Evolutionary conservation across 92 coral and sea anemone species (phyloP), one percentile per base, ranked within the genome.

Genomic region (Zoanthus sansibaricus): DNA sequence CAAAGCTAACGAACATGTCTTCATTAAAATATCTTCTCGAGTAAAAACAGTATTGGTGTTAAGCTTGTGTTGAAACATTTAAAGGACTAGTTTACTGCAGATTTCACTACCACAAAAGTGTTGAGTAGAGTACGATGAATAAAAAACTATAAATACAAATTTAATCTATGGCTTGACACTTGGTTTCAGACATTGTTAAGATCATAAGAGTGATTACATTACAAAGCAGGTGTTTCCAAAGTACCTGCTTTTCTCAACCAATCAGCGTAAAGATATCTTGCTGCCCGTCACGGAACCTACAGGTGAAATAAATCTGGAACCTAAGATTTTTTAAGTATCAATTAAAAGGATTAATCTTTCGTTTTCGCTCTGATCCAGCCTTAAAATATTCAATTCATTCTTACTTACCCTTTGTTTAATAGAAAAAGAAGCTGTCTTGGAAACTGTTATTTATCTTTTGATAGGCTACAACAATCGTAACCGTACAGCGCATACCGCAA

Each of bases 171-270:
- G 75, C 32, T 75, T 80, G 54, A 80, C 45, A 13, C 21, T 8
- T 52, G 44, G 75, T 64, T 37, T 37, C 7, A n/a, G 14, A 14
- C 25, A 15, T 15, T 31, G 31, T 74, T 80, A 66, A 80, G 85
- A 80, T 64, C 85, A 80, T 66, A 80, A 66, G 75, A 67, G 56
- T 44, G 66, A 80, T 80, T 80, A 80, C 85, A 72, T 80, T 80
- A 80, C 74, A n/a, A 17, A 13, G 47, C 85, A 80, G 85, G 85
- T 80, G 42, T 46, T 7, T 11, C 7, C 0, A 1, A 58, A 18
- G n/a, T 20, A 80, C 85, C 85, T 80, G 85, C 16, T 56, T 44
- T 13, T 1, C 18, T 48, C 21, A 18, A 16, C 85, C 85, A 80
- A 80, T 80, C 85, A 80, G 31, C 31, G 14, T 16, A 15, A 54